Conservation (phyloP, 2,797 vertebrate species). For the Periparus ater region DNA sequence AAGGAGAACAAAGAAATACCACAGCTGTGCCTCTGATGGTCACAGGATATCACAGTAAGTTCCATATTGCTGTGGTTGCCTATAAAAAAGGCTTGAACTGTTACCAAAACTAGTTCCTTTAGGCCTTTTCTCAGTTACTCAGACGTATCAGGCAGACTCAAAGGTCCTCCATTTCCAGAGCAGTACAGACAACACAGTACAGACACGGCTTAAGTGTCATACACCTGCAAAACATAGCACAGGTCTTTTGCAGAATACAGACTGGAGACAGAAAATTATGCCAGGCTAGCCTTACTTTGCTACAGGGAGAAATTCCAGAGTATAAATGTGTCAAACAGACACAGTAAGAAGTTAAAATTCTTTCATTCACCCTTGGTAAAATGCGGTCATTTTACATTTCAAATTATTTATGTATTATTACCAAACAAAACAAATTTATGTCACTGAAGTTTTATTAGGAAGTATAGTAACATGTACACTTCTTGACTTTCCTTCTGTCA, state of each 20-base stretch:
- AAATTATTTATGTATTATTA: neutral
- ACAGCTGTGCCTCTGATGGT: neutral
- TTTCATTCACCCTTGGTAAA: neutral
- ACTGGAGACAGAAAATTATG: neutral
- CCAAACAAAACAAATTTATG: neutral
- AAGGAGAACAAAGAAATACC: neutral
- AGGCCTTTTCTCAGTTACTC: neutral
- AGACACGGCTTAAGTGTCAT: neutral
- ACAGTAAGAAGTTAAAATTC: neutral
- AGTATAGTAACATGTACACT: neutral
- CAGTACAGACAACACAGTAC: neutral
- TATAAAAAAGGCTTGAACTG: neutral
- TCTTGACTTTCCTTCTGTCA: neutral
- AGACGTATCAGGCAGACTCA: neutral
- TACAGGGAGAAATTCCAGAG: neutral
- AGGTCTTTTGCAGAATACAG: neutral
- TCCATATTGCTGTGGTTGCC: neutral
- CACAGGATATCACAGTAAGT: neutral
- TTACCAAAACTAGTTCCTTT: neutral
- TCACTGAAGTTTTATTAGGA: neutral
- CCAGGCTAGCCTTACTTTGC: neutral
- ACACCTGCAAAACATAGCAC: rapidly evolving
- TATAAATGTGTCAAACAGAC: neutral
- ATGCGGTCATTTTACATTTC: neutral
- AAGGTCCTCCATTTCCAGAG: neutral